A percentile compares a stretch with the other conserved stretches of the same genome.
Evolutionary conservation across 2,888 invertebrate species (phyloP).

Genomic region (Leptura quadrifasciata): DNA sequence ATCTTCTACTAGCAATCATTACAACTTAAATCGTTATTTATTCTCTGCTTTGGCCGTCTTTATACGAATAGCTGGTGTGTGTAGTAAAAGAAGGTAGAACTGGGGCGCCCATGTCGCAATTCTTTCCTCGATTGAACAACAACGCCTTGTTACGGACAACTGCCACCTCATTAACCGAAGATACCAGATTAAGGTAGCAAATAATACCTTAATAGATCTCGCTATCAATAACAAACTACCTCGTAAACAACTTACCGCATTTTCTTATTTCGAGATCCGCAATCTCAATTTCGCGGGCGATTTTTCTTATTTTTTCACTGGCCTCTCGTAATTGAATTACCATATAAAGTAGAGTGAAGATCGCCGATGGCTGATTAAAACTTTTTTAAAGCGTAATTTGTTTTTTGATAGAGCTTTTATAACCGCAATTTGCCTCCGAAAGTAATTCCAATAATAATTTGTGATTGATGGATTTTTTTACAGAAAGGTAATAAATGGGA

Average conservation of each 20-base stretch:
- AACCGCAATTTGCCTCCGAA: conserved; percentile 15
- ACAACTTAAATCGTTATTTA: background rate
- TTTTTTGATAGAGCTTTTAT: conserved; percentile 22
- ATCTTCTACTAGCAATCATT: background rate
- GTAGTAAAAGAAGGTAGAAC: background rate
- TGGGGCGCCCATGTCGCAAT: conserved; percentile 9
- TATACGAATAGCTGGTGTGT: background rate
- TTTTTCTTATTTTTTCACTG: conserved; percentile 12
- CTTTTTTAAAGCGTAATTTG: conserved; percentile 34
- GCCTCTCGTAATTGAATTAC: conserved; percentile 36
- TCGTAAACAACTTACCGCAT: conserved; percentile 50
- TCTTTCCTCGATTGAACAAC: conserved; percentile 42
- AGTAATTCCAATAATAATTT: conserved; percentile 26
- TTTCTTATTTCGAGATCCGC: conserved; percentile 27
- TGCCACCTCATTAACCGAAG: conserved; percentile 56
- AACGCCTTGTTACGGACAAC: conserved; percentile 48
- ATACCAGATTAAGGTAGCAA: conserved; percentile 55
- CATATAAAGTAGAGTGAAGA: conserved; percentile 24
- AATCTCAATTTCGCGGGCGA: conserved; percentile 19
- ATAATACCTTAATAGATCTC: conserved; percentile 54
- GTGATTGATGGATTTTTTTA: conserved; percentile 36
- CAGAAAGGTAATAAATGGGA: background rate
- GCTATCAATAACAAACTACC: conserved; percentile 41
- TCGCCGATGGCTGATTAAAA: conserved; percentile 26
- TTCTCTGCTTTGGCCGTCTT: background rate